Conservation (phyloP, 2,113 vertebrate genomes). For the Eleginops maclovinus region DNA sequence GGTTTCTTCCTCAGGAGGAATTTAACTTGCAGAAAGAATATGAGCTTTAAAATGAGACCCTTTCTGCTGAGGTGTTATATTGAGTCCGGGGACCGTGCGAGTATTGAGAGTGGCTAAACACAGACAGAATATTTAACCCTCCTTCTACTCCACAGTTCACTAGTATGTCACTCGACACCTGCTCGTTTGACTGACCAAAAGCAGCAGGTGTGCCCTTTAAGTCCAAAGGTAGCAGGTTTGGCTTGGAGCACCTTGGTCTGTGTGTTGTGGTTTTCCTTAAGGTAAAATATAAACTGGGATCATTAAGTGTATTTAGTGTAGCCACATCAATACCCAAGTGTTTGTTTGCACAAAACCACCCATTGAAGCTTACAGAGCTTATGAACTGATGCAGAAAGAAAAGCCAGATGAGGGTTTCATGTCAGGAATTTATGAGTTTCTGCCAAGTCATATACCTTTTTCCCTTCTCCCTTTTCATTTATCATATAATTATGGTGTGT, state of each 20-base stretch:
- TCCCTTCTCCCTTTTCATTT: slow-evolving; percentile 41
- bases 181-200: slow-evolving; percentile 73
- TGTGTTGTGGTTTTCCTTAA: slow-evolving; percentile 32
- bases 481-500: slow-evolving; percentile 66
- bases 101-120: slow-evolving; percentile 31
- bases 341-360: slow-evolving; percentile 20
- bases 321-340: slow-evolving; percentile 34
- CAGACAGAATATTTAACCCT: slow-evolving; percentile 56
- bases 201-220: slow-evolving; percentile 74
- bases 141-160: slow-evolving; percentile 41
- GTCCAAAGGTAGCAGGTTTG: slow-evolving; percentile 41
- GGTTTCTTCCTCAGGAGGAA: background rate
- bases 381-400: slow-evolving; percentile 53
- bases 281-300: slow-evolving; percentile 18
- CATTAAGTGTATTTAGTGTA: slow-evolving; percentile 11
- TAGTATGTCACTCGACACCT: slow-evolving; percentile 79
- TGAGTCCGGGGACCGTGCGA: slow-evolving; percentile 32
- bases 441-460: slow-evolving; percentile 68
- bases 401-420: slow-evolving; percentile 55
- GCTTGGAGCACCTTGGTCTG: slow-evolving; percentile 25
- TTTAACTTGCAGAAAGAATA: background rate
- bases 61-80: slow-evolving; percentile 47
- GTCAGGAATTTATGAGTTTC: slow-evolving; percentile 63
- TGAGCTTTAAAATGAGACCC: background rate
- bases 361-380: slow-evolving; percentile 30